Evolutionary conservation across 2,888 invertebrate species (phyloP).

Genomic region (Brachyptera putata): DNA sequence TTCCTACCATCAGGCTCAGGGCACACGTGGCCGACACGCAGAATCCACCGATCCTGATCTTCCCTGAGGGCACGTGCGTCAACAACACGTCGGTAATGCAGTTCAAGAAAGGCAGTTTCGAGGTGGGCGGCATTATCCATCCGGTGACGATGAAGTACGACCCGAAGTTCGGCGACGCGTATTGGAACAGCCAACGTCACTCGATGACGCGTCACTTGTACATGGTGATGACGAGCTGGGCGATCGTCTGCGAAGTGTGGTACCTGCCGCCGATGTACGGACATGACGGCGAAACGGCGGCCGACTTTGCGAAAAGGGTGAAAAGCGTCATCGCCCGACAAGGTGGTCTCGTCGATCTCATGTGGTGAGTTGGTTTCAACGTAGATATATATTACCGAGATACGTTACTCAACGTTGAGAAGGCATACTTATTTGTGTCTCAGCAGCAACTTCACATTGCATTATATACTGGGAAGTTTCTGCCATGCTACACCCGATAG

Average conservation of each 20-base stretch:
- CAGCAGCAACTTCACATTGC: too few species aligned
- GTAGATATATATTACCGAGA: not conserved
- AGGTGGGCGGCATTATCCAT: conserved; percentile 95
- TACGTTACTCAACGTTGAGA: not conserved
- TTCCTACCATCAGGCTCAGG: conserved; percentile 71
- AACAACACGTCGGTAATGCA: conserved; percentile 99
- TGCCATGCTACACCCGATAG: too few species aligned
- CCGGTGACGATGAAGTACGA: conserved; percentile 99
- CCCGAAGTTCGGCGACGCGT: conserved; percentile 95
- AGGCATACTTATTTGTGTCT: too few species aligned
- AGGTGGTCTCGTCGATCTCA: conserved; percentile 95
- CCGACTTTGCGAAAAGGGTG: conserved; percentile 95
- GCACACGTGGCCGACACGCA: conserved; percentile 88
- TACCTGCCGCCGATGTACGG: conserved; percentile 93
- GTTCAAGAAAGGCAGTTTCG: conserved; percentile 99
- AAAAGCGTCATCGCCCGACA: conserved; percentile 90
- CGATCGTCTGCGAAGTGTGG: conserved; percentile 98
- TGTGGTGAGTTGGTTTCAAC: conserved; percentile 62
- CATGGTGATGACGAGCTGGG: conserved; percentile 99
- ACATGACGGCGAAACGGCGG: conserved; percentile 73
- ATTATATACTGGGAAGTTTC: too few species aligned
- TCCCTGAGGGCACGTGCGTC: conserved; percentile 99
- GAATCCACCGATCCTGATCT: conserved; percentile 96
- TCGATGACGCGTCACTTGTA: conserved; percentile 89
- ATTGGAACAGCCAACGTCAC: conserved; percentile 96